Evolutionary conservation across 2,113 vertebrate genomes (phyloP), one percentile per base, ranked within the genome.

Genomic region (Ranitomeya variabilis): DNA sequence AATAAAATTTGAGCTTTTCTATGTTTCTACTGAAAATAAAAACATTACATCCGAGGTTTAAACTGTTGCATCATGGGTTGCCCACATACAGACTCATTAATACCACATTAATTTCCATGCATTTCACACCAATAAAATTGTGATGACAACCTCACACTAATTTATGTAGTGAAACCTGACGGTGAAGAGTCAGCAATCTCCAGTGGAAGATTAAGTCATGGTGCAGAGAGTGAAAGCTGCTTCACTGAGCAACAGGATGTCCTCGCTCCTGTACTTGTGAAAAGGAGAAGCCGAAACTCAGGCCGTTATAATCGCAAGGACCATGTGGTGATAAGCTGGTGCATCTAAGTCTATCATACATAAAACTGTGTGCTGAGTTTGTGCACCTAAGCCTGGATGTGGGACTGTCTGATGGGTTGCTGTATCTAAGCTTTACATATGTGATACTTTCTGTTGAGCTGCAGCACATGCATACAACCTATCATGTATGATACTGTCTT

Each of bases 81-180:
- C 45, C 18, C 73, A 76, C 14, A 5, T 52, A 76, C 16, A 45
- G 6, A 10, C 21, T 12, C 16, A 4, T 21, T 26, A 6, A 7
- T 11, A 54, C n/a, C 82, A 19, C 82, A 84, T 69, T 84, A 64
- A 84, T 69, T 84, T 84, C 51, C 64, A 55, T 83, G 37, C 54
- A 23, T 67, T 83, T 69, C 21, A 16, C 64, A 54, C 81, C 62
- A 15, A 10, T 23, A 14, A 21, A 0, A n/a, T 54, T 74, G 19
- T 26, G 54, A 12, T 83, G 81, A 51, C 45, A 55, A 84, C 59
- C 45, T 11, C 7, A 14, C 71, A 60, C 19, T 76, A 74, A 60
- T 45, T 62, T 51, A 4, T 14, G 37, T 69, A 83, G 31, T 77
- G 69, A 86, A 86, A 86, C 84, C 31, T 57, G 31, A 37, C 62